These are phyloP conservation scores for Poliocrania exsul DNA, from an alignment of 2,797 vertebrate genomes.

Conservation along the genomic window DNA sequence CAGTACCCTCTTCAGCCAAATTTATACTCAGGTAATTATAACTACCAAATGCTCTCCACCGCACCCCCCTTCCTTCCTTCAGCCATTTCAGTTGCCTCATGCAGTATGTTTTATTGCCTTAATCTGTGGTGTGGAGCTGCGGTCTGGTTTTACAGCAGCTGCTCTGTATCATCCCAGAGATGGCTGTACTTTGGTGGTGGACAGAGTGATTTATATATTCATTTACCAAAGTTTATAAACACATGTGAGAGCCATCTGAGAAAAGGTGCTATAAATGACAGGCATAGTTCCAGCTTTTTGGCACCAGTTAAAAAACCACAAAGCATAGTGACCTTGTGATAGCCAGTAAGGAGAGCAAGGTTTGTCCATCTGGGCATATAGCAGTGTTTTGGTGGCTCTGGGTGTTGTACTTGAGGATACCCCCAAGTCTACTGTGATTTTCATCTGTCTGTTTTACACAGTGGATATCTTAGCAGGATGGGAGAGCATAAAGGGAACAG, in stretches of 20 bases:
- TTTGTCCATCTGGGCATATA: not conserved
- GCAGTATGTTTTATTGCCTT: conserved; percentile 25
- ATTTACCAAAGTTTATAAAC: conserved; percentile 51
- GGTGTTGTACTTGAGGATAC: not conserved
- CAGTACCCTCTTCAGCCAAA: not conserved
- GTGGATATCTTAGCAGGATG: not conserved
- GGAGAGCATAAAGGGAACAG: not conserved
- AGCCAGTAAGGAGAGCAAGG: not conserved
- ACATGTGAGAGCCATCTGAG: conserved; percentile 23
- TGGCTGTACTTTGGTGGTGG: not conserved
- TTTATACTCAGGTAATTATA: conserved; percentile 6
- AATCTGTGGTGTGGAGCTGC: not conserved
- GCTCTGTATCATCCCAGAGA: conserved; percentile 22
- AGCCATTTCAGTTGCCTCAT: not conserved
- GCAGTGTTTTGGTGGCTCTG: not conserved
- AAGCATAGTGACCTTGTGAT: not conserved
- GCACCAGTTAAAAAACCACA: not conserved
- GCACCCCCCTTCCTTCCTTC: not conserved
- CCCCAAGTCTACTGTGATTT: not conserved
- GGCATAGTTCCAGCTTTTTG: not conserved
- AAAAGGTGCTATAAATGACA: not conserved
- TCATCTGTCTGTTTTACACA: not conserved
- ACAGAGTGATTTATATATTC: conserved; percentile 48
- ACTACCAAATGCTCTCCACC: not conserved
- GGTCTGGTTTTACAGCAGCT: conserved; percentile 46